These are phyloP conservation scores for Germaria angustata DNA, from an alignment of 2,888 invertebrate species.

Conservation along the genomic window DNA sequence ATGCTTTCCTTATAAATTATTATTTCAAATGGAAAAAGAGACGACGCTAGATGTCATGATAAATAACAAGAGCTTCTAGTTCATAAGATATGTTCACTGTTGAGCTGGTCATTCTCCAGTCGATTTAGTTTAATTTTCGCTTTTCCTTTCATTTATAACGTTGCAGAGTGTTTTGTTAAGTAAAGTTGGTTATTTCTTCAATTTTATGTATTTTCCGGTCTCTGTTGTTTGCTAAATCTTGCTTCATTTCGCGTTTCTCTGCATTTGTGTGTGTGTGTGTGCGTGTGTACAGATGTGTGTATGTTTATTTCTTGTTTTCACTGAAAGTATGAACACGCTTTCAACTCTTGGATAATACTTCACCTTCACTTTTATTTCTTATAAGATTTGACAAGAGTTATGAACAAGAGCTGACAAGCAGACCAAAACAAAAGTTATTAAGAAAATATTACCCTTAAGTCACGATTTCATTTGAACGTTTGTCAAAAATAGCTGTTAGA, in stretches of 20 bases:
- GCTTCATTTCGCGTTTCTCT: neutral
- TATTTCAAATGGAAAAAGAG: conserved; percentile 6
- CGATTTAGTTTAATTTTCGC: neutral
- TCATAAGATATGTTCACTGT: conserved; percentile 31
- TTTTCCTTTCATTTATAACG: neutral
- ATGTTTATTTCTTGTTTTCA: neutral
- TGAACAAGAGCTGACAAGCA: too few relatives aligned
- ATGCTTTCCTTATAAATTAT: conserved; percentile 35
- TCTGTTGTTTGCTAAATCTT: neutral
- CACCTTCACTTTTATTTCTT: conserved; percentile 24
- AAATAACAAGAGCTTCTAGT: conserved; percentile 35
- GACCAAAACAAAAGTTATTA: too few relatives aligned
- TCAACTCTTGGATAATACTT: conserved; percentile 15
- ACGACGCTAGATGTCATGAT: conserved; percentile 25
- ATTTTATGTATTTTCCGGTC: conserved; percentile 10
- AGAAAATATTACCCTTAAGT: too few relatives aligned
- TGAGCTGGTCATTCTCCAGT: neutral
- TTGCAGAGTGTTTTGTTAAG: conserved; percentile 12
- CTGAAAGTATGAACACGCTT: neutral
- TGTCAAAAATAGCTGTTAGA: too few relatives aligned
- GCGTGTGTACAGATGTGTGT: too few relatives aligned
- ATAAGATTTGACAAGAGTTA: neutral
- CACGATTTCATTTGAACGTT: too few relatives aligned
- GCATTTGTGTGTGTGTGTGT: neutral
- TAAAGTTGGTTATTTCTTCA: conserved; percentile 29